Evolutionary conservation across 2,888 invertebrate genomes (phyloP).

Genomic region (Cheilosia pagana): DNA sequence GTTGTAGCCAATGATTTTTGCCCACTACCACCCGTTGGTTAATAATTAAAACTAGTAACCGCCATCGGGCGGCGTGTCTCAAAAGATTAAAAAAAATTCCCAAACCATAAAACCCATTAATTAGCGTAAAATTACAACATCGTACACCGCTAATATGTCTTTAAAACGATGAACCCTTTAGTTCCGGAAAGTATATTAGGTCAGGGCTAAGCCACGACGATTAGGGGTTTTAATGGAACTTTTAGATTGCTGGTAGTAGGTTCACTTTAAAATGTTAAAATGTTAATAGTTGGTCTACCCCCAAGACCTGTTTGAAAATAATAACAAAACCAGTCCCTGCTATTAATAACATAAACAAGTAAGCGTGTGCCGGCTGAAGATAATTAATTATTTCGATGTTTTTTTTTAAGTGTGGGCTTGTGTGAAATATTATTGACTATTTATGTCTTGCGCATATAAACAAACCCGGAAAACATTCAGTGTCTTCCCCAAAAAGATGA

Average conservation of each 20-base stretch:
- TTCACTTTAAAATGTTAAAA: not conserved
- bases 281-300: not conserved
- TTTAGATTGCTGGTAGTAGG: not conserved
- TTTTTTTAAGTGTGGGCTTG: constrained; percentile 18
- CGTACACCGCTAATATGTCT: not conserved
- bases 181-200: constrained; percentile 28
- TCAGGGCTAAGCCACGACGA: constrained; percentile 16
- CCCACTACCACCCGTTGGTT: not conserved
- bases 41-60: constrained; percentile 15
- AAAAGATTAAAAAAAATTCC: not conserved
- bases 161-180: not conserved
- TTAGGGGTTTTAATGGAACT: not conserved
- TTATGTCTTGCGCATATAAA: not conserved
- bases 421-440: constrained; percentile 4
- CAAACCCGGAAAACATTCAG: constrained; percentile 12
- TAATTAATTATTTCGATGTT: constrained; percentile 29
- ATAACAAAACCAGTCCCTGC: not conserved
- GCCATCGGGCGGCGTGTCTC: not conserved
- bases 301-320: not conserved
- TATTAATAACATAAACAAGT: constrained; percentile 31
- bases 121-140: constrained; percentile 32
- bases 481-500: not conserved
- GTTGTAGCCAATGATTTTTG: too few relatives aligned
- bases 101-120: not conserved
- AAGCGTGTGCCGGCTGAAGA: constrained; percentile 20